phyloP scores from a whole-genome alignment of 2,797 vertebrate genomes.

The Acipenser transmontanus region DNA sequence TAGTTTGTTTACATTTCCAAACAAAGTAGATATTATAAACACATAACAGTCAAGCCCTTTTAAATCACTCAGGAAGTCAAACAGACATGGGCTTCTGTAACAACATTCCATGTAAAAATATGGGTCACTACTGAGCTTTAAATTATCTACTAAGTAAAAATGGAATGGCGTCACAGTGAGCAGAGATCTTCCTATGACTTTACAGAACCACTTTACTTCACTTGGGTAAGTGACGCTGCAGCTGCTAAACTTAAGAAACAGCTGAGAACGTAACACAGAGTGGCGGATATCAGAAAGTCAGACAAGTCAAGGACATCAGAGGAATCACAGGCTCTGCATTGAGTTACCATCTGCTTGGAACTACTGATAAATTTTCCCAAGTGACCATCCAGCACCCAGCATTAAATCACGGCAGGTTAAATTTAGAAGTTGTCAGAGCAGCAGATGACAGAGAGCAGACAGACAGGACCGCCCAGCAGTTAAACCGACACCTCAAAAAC shows the following conservation, averaged over 20 bases:
- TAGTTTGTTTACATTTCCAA: too few species aligned
- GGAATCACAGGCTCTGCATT: conserved; percentile 17
- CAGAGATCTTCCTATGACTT: conserved; percentile 3
- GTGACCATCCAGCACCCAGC: conserved; percentile 6
- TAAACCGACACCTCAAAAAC: background rate
- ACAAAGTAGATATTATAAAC: too few species aligned
- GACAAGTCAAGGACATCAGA: conserved; percentile 35
- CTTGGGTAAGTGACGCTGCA: conserved; percentile 35
- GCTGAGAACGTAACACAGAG: conserved; percentile 63
- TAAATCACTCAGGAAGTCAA: too few species aligned
- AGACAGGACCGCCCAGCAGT: background rate
- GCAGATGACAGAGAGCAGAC: background rate
- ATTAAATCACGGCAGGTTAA: conserved; percentile 21
- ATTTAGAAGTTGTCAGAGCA: conserved; percentile 26
- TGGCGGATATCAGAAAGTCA: conserved; percentile 38
- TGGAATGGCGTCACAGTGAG: background rate
- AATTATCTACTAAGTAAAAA: too few species aligned
- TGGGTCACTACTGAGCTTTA: too few species aligned
- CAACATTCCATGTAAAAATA: too few species aligned
- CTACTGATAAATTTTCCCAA: conserved; percentile 15
- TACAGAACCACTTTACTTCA: conserved; percentile 8
- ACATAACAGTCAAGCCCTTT: too few species aligned
- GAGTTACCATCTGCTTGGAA: conserved; percentile 29
- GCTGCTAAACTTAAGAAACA: conserved; percentile 58
- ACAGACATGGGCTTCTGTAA: too few species aligned